phyloP scores from a whole-genome alignment of 2,888 invertebrate genomes.

The Zygothrica quintamaculata region DNA sequence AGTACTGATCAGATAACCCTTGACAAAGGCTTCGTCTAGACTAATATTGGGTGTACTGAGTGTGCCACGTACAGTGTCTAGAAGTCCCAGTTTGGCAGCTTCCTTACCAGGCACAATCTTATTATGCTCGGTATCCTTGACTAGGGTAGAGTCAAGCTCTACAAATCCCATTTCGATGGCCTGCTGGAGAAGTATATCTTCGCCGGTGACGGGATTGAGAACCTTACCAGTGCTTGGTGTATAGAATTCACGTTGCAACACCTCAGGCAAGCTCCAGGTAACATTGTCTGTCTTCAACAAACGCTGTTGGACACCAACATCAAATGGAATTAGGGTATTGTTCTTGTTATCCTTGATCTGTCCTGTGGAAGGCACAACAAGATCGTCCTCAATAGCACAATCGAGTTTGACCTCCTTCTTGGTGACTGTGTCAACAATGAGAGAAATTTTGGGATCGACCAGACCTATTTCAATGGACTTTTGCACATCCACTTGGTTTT shows the following conservation, averaged over 20 bases:
- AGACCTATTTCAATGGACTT: conserved; percentile 92
- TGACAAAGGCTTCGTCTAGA: conserved; percentile 91
- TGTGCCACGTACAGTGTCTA: conserved; percentile 89
- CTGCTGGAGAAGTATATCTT: conserved; percentile 90
- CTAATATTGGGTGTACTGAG: conserved; percentile 89
- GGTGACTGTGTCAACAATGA: conserved; percentile 91
- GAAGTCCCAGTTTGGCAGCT: conserved; percentile 88
- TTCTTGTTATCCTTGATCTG: conserved; percentile 90
- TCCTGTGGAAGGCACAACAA: conserved; percentile 89
- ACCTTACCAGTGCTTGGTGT: conserved; percentile 90
- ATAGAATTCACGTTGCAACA: conserved; percentile 91
- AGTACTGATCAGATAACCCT: conserved; percentile 92
- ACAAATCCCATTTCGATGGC: conserved; percentile 90
- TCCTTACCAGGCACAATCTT: conserved; percentile 88
- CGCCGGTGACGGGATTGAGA: conserved; percentile 90
- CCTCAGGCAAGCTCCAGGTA: conserved; percentile 89
- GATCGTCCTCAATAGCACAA: conserved; percentile 89
- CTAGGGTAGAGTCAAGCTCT: conserved; percentile 89
- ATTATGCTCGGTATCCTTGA: conserved; percentile 90
- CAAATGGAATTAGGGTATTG: conserved; percentile 88
- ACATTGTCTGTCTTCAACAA: conserved; percentile 90
- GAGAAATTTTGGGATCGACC: conserved; percentile 92
- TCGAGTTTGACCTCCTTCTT: conserved; percentile 90
- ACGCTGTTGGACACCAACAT: conserved; percentile 89
- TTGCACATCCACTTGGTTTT: conserved; percentile 89